Evolutionary conservation across 2,888 invertebrate genomes (phyloP).

Genomic region (Lycaena phlaeas): DNA sequence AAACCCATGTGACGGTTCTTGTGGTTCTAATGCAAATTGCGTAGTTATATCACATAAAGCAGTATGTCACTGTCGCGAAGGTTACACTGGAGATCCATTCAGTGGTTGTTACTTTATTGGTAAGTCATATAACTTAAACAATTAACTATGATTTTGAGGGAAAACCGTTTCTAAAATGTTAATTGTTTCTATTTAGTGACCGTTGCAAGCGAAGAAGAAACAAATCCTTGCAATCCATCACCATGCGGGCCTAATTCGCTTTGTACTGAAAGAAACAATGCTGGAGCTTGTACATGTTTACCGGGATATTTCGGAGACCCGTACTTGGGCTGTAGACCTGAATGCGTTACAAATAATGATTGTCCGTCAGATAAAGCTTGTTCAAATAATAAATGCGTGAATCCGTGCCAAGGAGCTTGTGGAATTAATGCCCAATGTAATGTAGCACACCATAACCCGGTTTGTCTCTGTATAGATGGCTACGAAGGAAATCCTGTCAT

Average conservation of each 20-base stretch:
- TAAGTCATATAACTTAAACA: constrained; percentile 28
- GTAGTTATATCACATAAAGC: constrained; percentile 88
- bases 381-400: constrained; percentile 86
- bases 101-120: constrained; percentile 76
- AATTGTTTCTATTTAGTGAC: constrained; percentile 47
- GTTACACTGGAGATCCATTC: constrained; percentile 90
- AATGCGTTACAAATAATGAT: constrained; percentile 88
- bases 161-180: constrained; percentile 4
- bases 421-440: constrained; percentile 85
- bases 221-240: constrained; percentile 86
- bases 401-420: constrained; percentile 88
- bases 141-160: neutral
- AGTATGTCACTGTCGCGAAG: constrained; percentile 84
- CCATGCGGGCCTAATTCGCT: constrained; percentile 90
- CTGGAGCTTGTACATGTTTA: constrained; percentile 87
- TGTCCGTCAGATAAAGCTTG: constrained; percentile 85
- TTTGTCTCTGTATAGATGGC: constrained; percentile 84
- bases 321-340: constrained; percentile 87
- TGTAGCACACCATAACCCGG: constrained; percentile 86
- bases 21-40: constrained; percentile 85
- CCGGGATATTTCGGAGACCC: constrained; percentile 91
- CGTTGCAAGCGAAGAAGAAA: constrained; percentile 75
- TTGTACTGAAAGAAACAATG: constrained; percentile 86
- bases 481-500: constrained; percentile 84
- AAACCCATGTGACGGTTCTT: constrained; percentile 89